A percentile compares a stretch with the other conserved stretches of the same genome.
Conservation (phyloP, 2,113 vertebrate genomes). For the Ceyx margarethae region DNA sequence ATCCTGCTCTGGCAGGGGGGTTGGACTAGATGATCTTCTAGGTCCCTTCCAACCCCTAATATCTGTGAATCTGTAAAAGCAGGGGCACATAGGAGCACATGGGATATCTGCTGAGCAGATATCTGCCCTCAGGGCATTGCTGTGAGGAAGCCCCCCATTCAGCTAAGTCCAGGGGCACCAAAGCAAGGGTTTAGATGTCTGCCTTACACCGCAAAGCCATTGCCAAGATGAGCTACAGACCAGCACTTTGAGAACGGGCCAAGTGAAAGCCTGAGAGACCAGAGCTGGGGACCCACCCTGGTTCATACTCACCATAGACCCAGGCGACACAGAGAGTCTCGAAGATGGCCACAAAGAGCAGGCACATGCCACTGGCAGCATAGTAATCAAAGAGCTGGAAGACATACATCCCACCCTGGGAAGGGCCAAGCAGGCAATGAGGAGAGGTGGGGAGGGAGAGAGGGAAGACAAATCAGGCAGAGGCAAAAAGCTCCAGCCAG, state of each 20-base stretch:
- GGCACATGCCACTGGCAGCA: slow-evolving; percentile 94
- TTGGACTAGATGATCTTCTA: too few relatives aligned
- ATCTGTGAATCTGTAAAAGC: not conserved
- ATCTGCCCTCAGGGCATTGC: not conserved
- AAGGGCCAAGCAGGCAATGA: not conserved
- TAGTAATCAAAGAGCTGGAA: slow-evolving; percentile 99
- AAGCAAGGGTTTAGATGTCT: not conserved
- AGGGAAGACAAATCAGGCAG: slow-evolving; percentile 11
- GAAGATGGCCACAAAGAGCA: slow-evolving; percentile 94
- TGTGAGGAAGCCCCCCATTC: not conserved
- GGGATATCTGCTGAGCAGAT: not conserved
- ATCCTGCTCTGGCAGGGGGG: too few relatives aligned
- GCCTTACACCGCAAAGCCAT: not conserved
- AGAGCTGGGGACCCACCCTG: not conserved
- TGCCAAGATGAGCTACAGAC: not conserved
- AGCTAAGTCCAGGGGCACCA: not conserved
- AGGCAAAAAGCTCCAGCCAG: not conserved
- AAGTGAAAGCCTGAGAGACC: not conserved
- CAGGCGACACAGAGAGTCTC: slow-evolving; percentile 92
- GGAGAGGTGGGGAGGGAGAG: not conserved
- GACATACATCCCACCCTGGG: slow-evolving; percentile 97
- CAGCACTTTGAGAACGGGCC: not conserved
- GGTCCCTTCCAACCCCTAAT: too few relatives aligned
- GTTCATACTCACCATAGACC: slow-evolving; percentile 88
- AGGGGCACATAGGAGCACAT: not conserved